Base-by-base conservation (phyloP, 2,888 invertebrate species). In the Campoplex capitator region DNA sequence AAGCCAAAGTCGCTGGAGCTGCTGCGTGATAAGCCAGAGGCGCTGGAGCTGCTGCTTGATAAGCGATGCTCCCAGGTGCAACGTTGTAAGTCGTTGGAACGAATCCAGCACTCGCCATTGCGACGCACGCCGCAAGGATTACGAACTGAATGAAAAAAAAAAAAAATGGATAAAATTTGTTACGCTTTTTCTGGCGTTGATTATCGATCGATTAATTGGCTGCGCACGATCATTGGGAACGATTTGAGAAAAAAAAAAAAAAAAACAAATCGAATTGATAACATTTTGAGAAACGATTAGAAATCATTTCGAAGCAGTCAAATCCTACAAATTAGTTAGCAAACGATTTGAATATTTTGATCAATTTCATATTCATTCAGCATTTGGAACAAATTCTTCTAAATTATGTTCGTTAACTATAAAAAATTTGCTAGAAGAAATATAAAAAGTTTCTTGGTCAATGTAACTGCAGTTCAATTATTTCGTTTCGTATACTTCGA, bases 21-120 rank as follows among this genome's bases (percentile, higher is more conserved):
- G 96, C 97, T 8, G 96, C 95, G 74, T 87, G 87, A 73, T 87
- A 86, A 42, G 88, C 79, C 92, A 96, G 96, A 90, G 97, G 97
- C 92, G 96, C 96, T 92, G 81, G 77, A 4, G 83, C 75, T 7
- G 96, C 97, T 7, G 96, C 95, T 71, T 87, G 87, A 74, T 85
- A 91, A 38, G 38, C 38, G 38, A 38, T 38, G 4, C 38, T 38
- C 38, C 4, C 38, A 4, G 38, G 38, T 38, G 38, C 38, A 4
- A 6, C 38, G 38, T 38, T 38, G 38, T 38, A 38, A 6, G 90
- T 32, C 13, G 76, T 95, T 38, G 95, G 94, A 9, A 95, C 91
- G 2, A 94, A 83, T 48, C 95, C 96, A 2, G 95, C 95, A 84
- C 95, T 95, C 32, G 95, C 95, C 45, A 93, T 90, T 1, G 95